These are phyloP conservation scores for Buteo buteo DNA, from an alignment of 2,113 vertebrate genomes.

Conservation along the genomic window DNA sequence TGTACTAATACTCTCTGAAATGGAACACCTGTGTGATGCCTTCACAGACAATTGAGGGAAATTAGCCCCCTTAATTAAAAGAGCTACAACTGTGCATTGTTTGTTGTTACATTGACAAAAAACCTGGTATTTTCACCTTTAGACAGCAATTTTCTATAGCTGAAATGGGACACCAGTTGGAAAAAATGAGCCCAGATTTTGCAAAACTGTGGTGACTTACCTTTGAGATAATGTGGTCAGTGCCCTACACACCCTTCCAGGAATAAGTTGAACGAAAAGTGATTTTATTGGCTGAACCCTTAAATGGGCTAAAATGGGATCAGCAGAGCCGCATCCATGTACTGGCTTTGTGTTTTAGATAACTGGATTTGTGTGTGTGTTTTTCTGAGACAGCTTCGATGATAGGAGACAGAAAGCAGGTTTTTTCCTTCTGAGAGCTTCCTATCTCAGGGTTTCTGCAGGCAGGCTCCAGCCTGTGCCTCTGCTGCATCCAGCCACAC, in stretches of 20 bases:
- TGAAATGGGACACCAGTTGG: not conserved
- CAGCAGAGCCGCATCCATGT: not conserved
- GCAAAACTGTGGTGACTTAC: not conserved
- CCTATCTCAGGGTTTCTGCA: accelerated
- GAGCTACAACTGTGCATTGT: conserved; percentile 37
- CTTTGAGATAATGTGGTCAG: not conserved
- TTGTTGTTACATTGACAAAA: conserved; percentile 29
- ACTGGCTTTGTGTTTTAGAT: not conserved
- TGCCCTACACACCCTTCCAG: accelerated
- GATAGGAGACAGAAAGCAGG: not conserved
- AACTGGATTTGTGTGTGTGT: no score
- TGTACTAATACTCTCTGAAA: conserved; percentile 66
- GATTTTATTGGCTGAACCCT: not conserved
- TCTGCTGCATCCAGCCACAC: not conserved
- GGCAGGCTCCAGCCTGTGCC: not conserved
- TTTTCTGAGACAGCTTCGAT: not conserved
- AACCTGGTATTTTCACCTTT: not conserved
- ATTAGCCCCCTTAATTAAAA: conserved; percentile 66
- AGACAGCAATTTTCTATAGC: not conserved
- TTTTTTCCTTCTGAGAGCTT: not conserved
- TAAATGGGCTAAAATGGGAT: not conserved
- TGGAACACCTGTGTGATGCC: conserved; percentile 66
- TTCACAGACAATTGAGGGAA: conserved; percentile 56
- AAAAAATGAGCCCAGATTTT: not conserved
- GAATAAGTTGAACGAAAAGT: not conserved